A percentile compares a stretch with the other conserved stretches of the same genome.
phyloP scores from a whole-genome alignment of 2,113 vertebrate genomes.

The Grammomys surdaster region DNA sequence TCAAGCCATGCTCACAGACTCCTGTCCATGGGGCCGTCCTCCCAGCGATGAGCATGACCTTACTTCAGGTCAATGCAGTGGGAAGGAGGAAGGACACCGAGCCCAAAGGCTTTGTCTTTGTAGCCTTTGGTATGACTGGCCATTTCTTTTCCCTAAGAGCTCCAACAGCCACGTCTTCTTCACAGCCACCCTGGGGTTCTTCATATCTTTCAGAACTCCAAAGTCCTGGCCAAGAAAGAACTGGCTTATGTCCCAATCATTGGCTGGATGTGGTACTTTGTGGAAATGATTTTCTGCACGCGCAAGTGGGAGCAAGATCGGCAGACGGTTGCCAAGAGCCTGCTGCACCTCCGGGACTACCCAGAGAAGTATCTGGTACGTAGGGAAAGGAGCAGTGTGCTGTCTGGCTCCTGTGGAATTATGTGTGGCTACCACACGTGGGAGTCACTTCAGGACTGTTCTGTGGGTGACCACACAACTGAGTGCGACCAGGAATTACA shows the following conservation, averaged over 20 bases:
- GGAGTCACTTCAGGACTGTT: background rate
- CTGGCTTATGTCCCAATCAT: conserved; percentile 95
- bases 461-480: background rate
- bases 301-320: conserved; percentile 98
- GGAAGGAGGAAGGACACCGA: fast-evolving
- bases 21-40: fast-evolving
- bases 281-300: conserved; percentile 98
- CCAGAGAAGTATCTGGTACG: conserved; percentile 95
- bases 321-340: conserved; percentile 89
- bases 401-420: background rate
- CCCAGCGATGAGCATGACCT: background rate
- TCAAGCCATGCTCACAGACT: background rate
- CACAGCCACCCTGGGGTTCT: background rate
- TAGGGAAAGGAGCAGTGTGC: background rate
- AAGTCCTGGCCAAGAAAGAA: conserved; percentile 97
- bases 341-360: conserved; percentile 93
- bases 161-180: background rate
- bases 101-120: fast-evolving
- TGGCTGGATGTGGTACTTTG: conserved; percentile 99
- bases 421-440: background rate
- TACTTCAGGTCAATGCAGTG: fast-evolving
- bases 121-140: fast-evolving
- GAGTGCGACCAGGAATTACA: background rate
- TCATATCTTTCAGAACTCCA: conserved; percentile 91
- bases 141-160: background rate